A percentile compares a stretch with the other conserved stretches of the same genome.
Conservation (phyloP, 2,113 vertebrate genomes). For the Pyxicephalus adspersus region DNA sequence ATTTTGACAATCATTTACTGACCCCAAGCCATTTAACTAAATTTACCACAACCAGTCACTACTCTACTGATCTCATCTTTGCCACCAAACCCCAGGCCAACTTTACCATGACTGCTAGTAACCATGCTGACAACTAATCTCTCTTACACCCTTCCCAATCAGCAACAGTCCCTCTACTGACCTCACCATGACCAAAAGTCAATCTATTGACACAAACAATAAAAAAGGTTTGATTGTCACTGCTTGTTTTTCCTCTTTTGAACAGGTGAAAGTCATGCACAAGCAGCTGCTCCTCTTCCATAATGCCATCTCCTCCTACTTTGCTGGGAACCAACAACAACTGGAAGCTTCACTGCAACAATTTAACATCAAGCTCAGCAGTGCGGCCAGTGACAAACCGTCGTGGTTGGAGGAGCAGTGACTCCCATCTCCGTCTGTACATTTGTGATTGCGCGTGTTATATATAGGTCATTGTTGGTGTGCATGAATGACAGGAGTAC, state of each 20-base stretch:
- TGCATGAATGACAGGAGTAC: constrained; percentile 15
- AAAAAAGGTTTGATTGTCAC: background rate
- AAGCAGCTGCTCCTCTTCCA: constrained; percentile 98
- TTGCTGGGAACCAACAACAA: constrained; percentile 97
- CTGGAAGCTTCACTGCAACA: constrained; percentile 95
- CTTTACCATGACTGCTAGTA: background rate
- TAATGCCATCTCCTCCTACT: constrained; percentile 96
- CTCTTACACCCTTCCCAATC: too few relatives aligned
- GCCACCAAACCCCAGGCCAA: background rate
- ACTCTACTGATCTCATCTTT: background rate
- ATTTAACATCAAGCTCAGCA: constrained; percentile 93
- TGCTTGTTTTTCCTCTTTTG: background rate
- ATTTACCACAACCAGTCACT: too few relatives aligned
- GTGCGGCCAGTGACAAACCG: constrained; percentile 89
- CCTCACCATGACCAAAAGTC: background rate
- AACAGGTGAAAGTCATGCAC: constrained; percentile 97
- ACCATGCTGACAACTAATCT: background rate
- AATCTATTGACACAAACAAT: background rate
- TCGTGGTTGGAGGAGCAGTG: constrained; percentile 98
- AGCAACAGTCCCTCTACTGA: background rate
- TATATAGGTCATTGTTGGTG: background rate
- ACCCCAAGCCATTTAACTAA: too few relatives aligned
- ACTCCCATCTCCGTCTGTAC: constrained; percentile 31
- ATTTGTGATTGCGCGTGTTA: constrained; percentile 19
- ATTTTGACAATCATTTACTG: too few relatives aligned